Evolutionary conservation across 2,888 invertebrate genomes (phyloP), one percentile per base, ranked within the genome.

Genomic region (Drosophila ustulata): DNA sequence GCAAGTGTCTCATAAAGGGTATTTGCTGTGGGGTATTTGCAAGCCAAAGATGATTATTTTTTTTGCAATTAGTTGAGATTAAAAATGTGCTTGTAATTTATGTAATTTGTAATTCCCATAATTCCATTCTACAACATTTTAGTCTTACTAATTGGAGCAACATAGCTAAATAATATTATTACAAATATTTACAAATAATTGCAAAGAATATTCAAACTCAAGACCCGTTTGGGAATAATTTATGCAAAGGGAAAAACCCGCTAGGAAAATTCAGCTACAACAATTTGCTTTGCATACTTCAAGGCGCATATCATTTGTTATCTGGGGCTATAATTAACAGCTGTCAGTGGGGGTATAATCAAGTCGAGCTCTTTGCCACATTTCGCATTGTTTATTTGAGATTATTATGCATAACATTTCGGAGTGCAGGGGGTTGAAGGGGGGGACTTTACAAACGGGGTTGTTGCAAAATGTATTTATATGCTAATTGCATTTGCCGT

Each of bases 401-500:
- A 64, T 75, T 59, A 72, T 69, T 75, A 71, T 76, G 59, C 63
- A 62, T 57, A 71, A 63, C 66, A 65, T 66, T 66, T 46, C 28
- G 41, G 43, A 39, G 43, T 9, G 50, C 26, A 41, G 8, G 32
- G 37, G 8, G 18, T 18, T 18, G 18, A 18, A 18, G 37, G 46
- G 30, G 30, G 32, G 56, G 45, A 45, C 47, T 26, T 50, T 61
- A 57, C 56, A 53, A 55, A 61, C 65, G 56, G 72, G 74, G 73
- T 82, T 86, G 73, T 73, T 86, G 66, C 63, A 72, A 72, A 72
- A 79, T 79, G 76, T 81, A 70, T 83, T 68, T 73, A 81, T 83
- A 80, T 86, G 87, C 82, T 82, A 82, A 82, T 82, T 82, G 72
- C 72, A 82, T 63, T 70, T 70, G 80, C 76, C 58, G 58, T 62